Conservation (phyloP, 2,113 vertebrate species). For the Talpa occidentalis region DNA sequence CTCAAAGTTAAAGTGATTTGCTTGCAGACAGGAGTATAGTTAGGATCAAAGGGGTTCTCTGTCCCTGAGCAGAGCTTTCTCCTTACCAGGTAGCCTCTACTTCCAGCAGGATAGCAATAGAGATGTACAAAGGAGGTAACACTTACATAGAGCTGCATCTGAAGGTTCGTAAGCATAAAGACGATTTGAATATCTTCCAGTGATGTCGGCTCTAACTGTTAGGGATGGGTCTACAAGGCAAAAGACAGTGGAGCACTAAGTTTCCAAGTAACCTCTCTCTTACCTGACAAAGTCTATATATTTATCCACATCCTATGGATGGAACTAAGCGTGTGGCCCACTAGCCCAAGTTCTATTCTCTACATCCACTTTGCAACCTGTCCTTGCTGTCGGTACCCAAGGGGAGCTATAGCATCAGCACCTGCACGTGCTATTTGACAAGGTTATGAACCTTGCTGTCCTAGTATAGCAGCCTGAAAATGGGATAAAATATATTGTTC, state of each 20-base stretch:
- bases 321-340: rapidly evolving
- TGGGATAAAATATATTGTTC: background rate
- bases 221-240: constrained; percentile 93
- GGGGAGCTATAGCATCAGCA: background rate
- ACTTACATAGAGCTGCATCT: constrained; percentile 92
- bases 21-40: background rate
- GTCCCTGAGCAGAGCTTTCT: background rate
- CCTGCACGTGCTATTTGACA: background rate
- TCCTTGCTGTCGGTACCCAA: background rate
- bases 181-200: constrained; percentile 94
- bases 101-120: background rate
- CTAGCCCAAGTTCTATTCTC: rapidly evolving
- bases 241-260: background rate
- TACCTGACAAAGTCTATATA: rapidly evolving
- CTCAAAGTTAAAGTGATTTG: background rate
- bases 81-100: rapidly evolving
- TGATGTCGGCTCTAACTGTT: constrained; percentile 97
- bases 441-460: background rate
- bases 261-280: background rate
- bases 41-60: background rate
- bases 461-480: background rate
- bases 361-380: background rate
- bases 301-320: background rate
- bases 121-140: background rate
- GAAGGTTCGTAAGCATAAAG: constrained; percentile 94